A percentile compares a stretch with the other conserved stretches of the same genome.
Conservation (phyloP, 2,113 vertebrate species). For the Tursiops truncatus region DNA sequence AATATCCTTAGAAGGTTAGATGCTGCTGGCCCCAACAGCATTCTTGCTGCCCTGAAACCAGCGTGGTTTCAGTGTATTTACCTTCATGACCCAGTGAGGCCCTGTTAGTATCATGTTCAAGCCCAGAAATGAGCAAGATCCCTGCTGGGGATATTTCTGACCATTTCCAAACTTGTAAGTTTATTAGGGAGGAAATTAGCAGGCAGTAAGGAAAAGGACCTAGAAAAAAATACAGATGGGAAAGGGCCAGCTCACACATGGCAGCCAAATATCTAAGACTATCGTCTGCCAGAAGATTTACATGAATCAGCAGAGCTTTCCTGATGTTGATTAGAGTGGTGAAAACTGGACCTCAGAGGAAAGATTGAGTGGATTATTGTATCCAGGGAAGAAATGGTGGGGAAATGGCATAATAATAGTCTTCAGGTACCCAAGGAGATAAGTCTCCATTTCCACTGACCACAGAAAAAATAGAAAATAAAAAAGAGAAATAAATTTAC, state of each 20-base stretch:
- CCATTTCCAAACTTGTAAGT: background rate
- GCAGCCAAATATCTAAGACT: background rate
- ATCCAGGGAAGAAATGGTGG: background rate
- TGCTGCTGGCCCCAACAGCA: fast-evolving
- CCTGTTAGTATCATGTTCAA: background rate
- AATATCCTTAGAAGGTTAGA: background rate
- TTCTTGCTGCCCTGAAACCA: background rate
- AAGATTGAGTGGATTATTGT: background rate
- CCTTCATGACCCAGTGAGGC: background rate
- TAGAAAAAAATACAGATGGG: background rate
- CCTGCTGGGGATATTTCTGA: background rate
- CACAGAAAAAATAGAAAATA: background rate
- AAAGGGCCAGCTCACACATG: background rate
- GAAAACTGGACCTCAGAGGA: background rate
- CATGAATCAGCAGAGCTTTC: background rate
- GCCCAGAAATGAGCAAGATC: background rate
- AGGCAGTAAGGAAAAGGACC: background rate
- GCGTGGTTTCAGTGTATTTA: background rate
- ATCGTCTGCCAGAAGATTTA: background rate
- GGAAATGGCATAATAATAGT: background rate
- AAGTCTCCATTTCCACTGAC: background rate
- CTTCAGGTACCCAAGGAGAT: background rate
- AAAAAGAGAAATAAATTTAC: background rate
- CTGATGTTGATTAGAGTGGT: background rate
- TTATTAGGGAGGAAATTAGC: background rate